Percentiles rank a stretch among this genome's conserved stretches.
Evolutionary conservation across 2,113 vertebrate species (phyloP).

Genomic region (Nothobranchius kuhntae): DNA sequence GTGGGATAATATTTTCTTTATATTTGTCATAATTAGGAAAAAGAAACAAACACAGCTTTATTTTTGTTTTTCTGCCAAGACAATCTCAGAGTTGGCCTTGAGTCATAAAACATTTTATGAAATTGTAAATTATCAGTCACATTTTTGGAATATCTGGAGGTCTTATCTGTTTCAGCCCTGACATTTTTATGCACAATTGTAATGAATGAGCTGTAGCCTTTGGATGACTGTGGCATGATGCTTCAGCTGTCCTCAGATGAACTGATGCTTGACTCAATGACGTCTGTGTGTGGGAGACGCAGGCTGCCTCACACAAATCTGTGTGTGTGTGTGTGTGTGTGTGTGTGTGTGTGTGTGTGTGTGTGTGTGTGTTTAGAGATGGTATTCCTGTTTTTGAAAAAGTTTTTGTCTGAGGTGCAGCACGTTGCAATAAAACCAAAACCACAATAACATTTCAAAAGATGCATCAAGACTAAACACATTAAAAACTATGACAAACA

Average conservation of each 20-base stretch:
- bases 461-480: too few relatives aligned
- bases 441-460: too few relatives aligned
- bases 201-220: constrained; percentile 60
- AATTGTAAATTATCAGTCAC: constrained; percentile 35
- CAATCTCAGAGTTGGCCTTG: background rate
- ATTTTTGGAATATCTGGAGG: constrained; percentile 43
- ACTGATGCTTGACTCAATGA: constrained; percentile 60
- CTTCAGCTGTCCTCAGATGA: constrained; percentile 69
- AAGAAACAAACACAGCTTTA: too few relatives aligned
- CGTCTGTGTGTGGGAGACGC: constrained; percentile 33
- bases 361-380: too few relatives aligned
- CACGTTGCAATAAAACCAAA: too few relatives aligned
- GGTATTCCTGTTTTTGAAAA: background rate
- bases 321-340: background rate
- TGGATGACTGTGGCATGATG: constrained; percentile 55
- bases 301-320: constrained; percentile 18
- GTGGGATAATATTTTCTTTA: constrained; percentile 64
- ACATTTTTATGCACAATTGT: constrained; percentile 49
- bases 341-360: background rate
- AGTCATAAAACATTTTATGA: constrained; percentile 16
- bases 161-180: constrained; percentile 23
- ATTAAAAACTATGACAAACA: too few relatives aligned
- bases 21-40: too few relatives aligned
- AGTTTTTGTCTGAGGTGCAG: background rate
- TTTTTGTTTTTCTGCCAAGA: background rate